These are phyloP conservation scores for Sminthurinus aureus DNA, from an alignment of 2,888 invertebrate genomes.

Conservation along the genomic window DNA sequence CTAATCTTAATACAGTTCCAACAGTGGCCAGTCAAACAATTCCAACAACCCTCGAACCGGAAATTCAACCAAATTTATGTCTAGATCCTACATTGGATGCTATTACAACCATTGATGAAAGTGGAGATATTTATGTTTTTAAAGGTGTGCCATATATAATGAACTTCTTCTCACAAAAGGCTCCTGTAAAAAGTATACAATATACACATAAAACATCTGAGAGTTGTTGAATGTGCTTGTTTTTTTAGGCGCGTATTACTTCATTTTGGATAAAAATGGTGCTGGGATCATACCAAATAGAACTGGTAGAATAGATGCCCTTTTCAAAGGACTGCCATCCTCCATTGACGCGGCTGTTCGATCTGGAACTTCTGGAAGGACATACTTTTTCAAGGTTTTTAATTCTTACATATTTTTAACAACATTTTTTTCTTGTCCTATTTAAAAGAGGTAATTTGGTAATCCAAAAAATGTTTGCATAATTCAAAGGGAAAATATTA, in stretches of 20 bases:
- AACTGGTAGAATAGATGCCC: not conserved
- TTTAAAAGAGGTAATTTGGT: not conserved
- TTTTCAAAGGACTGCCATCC: constrained; percentile 20
- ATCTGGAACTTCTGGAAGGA: constrained; percentile 20
- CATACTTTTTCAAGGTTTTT: constrained; percentile 35
- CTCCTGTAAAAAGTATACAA: not conserved
- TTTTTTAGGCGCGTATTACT: constrained; percentile 18
- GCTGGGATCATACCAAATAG: constrained; percentile 8
- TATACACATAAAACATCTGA: no score
- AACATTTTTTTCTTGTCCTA: not conserved
- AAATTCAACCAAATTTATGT: constrained; percentile 48
- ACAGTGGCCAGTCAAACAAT: no score
- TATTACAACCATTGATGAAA: constrained; percentile 50
- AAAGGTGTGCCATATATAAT: constrained; percentile 38
- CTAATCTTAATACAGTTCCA: not conserved
- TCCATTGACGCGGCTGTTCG: constrained; percentile 28
- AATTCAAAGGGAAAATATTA: constrained; percentile 51
- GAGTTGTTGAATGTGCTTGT: not conserved
- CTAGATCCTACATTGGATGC: constrained; percentile 51
- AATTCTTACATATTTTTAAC: not conserved
- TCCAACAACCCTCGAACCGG: not conserved
- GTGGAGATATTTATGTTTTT: constrained; percentile 51
- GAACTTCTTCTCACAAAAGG: not conserved
- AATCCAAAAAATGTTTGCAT: not conserved
- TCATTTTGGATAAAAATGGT: constrained; percentile 16